Base-by-base conservation (phyloP, 2,113 vertebrate genomes). In the Lonchura striata region DNA sequence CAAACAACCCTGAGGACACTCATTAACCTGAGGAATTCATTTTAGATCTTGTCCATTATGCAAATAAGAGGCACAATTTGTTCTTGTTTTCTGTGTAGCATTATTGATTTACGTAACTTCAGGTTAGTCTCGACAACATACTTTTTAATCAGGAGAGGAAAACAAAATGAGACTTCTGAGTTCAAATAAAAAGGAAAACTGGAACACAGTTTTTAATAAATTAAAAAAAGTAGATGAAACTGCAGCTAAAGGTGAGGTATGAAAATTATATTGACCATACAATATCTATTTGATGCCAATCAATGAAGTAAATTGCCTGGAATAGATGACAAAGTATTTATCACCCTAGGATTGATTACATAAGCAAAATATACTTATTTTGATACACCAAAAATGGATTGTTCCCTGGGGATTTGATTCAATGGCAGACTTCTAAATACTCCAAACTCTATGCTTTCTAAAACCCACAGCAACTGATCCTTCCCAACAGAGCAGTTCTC, bases 91-190 rank as follows among this genome's bases (percentile, higher is more conserved):
- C 83, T 78, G 76, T 35, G 76, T 33, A 23, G 53, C 33, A 25
- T 63, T 94, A 96, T 86, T 95, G 94, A 95, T 96, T 93, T 93
- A 66, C 9, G 33, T 42, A 88, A 86, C 19, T 75, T 31, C 69
- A 68, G 50, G 35, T 89, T 90, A 75, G 47, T 37, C 63, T 88
- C n/a, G 77, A 87, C 42, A 88, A 74, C 17, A 28, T 41, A 92
- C 3, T 89, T 89, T 83, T 86, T 75, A 95, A 94, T 93, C 83
- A 92, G 42, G 5, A 54, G 57, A n/a, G 42, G 33, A 42, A 65
- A 42, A 77, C 19, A 79, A 50, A 44, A 72, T 35, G 4, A 63
- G 18, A 17, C 22, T 37, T 17, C 33, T 46, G 33, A 54, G 18
- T 57, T 74, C 11, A 68, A 81, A 56, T 44, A 19, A 53, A 72